Evolutionary conservation across 1,140 invertebrate genomes (phyloP).

Genomic region (Drosophila willistoni): DNA sequence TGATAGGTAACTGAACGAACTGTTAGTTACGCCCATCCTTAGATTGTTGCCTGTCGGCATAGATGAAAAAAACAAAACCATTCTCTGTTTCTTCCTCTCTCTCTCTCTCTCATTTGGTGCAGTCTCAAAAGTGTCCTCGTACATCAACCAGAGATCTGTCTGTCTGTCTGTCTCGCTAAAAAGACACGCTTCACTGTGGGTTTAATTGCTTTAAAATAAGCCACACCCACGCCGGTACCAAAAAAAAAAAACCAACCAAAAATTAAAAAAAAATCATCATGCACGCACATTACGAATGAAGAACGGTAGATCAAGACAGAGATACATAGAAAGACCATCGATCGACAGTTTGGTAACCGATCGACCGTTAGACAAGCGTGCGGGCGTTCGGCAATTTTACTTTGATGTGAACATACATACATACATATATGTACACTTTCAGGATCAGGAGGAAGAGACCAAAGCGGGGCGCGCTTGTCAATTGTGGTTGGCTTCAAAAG

Average conservation of each 20-base stretch:
- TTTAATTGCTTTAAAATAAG: constrained; percentile 81
- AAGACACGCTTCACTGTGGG: constrained; percentile 73
- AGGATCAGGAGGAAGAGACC: constrained; percentile 50
- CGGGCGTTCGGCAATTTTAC: constrained; percentile 46
- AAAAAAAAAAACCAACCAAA: constrained; percentile 42
- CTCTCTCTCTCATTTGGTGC: constrained; percentile 16
- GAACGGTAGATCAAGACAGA: neutral
- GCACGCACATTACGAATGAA: constrained; percentile 66
- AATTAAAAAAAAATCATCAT: constrained; percentile 60
- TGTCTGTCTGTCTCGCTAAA: constrained; percentile 13
- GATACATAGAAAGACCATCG: constrained; percentile 1
- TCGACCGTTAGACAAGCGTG: constrained; percentile 57
- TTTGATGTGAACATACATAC: constrained; percentile 50
- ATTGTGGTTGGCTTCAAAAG: constrained; percentile 74
- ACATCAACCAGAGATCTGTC: constrained; percentile 49
- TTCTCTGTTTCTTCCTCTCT: neutral
- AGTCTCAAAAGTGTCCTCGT: constrained; percentile 68
- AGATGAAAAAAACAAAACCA: constrained; percentile 52
- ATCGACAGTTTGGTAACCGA: constrained; percentile 33
- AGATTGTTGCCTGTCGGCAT: constrained; percentile 29
- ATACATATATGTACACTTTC: neutral
- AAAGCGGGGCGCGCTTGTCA: constrained; percentile 60
- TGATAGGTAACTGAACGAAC: constrained; percentile 31
- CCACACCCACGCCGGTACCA: constrained; percentile 65
- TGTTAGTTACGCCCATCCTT: constrained; percentile 34